These are phyloP conservation scores for Sisyra nigra DNA, from an alignment of 2,888 invertebrate species.

Conservation along the genomic window DNA sequence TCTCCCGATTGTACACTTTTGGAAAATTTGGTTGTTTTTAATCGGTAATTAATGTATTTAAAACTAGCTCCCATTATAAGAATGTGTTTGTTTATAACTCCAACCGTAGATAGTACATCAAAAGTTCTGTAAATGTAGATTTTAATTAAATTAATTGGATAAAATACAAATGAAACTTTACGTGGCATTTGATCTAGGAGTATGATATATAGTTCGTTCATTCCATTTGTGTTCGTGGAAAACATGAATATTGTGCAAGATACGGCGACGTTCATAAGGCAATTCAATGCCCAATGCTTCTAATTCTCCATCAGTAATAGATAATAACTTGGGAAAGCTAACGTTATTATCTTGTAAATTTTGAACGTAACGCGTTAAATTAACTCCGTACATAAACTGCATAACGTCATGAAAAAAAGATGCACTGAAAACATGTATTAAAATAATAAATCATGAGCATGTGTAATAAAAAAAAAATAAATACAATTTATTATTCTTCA, in stretches of 20 bases:
- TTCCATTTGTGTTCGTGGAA: conserved; percentile 37
- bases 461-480: neutral
- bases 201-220: neutral
- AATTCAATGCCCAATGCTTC: conserved; percentile 37
- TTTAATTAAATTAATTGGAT: too few species aligned
- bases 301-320: conserved; percentile 39
- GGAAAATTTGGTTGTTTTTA: neutral
- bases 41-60: neutral
- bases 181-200: conserved; percentile 24
- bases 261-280: conserved; percentile 39
- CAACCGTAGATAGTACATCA: conserved; percentile 20
- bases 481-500: conserved; percentile 13
- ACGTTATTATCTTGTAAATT: conserved; percentile 32
- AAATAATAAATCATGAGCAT: too few species aligned
- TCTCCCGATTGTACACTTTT: neutral
- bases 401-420: conserved; percentile 35
- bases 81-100: too few species aligned
- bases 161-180: conserved; percentile 30
- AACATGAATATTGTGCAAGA: conserved; percentile 33
- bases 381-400: conserved; percentile 40
- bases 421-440: conserved; percentile 29
- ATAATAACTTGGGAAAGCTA: conserved; percentile 36
- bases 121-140: conserved; percentile 28
- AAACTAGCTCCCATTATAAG: too few species aligned
- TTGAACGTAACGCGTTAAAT: conserved; percentile 32